These are phyloP conservation scores for Mayetiola destructor DNA, from an alignment of 2,888 invertebrate genomes.

Conservation along the genomic window DNA sequence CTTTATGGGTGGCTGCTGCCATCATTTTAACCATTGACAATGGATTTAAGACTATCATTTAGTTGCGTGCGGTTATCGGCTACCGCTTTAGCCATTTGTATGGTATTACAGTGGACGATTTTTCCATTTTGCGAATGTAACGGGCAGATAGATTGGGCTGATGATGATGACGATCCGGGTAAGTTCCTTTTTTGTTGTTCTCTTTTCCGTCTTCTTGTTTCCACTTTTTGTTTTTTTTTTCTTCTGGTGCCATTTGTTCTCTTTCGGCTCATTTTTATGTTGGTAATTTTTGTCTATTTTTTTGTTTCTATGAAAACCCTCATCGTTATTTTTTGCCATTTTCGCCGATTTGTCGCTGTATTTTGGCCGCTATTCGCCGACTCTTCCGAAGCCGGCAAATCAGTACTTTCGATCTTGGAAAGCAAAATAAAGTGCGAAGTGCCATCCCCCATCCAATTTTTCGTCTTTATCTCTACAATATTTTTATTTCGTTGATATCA, in stretches of 20 bases:
- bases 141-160: constrained; percentile 37
- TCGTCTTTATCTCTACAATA: not conserved
- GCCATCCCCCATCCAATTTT: not conserved
- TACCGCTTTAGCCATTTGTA: constrained; percentile 22
- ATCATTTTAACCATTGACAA: constrained; percentile 17
- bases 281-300: too few relatives aligned
- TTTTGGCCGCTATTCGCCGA: too few relatives aligned
- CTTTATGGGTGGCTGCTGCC: constrained; percentile 9
- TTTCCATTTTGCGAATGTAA: constrained; percentile 26
- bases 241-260: too few relatives aligned
- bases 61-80: constrained; percentile 23
- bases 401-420: too few relatives aligned
- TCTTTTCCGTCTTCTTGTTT: not conserved
- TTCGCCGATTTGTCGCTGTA: too few relatives aligned
- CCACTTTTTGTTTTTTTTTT: not conserved
- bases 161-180: constrained; percentile 36
- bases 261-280: not conserved
- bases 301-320: too few relatives aligned
- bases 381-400: too few relatives aligned
- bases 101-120: constrained; percentile 27
- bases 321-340: too few relatives aligned
- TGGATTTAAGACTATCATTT: constrained; percentile 22
- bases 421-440: not conserved
- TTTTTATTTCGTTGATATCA: not conserved
- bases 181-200: constrained; percentile 22